Conservation (phyloP, 2,888 invertebrate species). For the Myopa tessellatipennis region DNA sequence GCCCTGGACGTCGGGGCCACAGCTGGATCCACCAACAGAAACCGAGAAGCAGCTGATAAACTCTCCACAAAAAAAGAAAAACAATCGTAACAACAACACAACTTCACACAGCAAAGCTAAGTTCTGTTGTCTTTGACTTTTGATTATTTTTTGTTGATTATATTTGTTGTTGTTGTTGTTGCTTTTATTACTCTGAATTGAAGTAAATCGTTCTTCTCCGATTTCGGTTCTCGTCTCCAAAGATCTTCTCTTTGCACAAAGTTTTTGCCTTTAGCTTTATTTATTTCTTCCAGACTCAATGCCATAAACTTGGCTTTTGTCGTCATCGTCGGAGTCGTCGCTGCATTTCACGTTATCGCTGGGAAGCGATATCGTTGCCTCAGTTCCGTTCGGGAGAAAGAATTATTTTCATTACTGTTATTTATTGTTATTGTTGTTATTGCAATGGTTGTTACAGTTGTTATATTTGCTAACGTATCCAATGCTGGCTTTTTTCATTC, state of each 20-base stretch:
- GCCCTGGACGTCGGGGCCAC: conserved; percentile 42
- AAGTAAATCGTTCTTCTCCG: conserved; percentile 1
- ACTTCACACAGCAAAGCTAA: no score
- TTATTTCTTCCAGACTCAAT: conserved; percentile 12
- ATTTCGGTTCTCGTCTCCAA: conserved; percentile 7
- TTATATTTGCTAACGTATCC: neutral
- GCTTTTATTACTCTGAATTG: conserved; percentile 2
- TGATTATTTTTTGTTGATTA: neutral
- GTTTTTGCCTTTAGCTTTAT: conserved; percentile 1
- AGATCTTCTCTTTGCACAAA: neutral
- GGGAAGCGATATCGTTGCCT: conserved; percentile 7
- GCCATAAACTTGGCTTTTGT: conserved; percentile 21
- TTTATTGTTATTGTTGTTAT: conserved; percentile 34
- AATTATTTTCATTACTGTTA: conserved; percentile 42
- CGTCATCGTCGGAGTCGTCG: neutral
- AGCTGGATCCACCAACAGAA: conserved; percentile 17
- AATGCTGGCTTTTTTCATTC: no score
- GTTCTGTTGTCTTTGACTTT: neutral
- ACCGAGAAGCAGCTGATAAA: conserved; percentile 14
- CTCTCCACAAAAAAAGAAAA: neutral
- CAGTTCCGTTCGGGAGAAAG: conserved; percentile 22
- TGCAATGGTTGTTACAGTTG: neutral
- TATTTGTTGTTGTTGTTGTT: neutral
- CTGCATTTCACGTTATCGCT: conserved; percentile 18
- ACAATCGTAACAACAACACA: no score